These are phyloP conservation scores for Tortricodes alternella DNA, from an alignment of 2,888 invertebrate genomes.

Conservation along the genomic window DNA sequence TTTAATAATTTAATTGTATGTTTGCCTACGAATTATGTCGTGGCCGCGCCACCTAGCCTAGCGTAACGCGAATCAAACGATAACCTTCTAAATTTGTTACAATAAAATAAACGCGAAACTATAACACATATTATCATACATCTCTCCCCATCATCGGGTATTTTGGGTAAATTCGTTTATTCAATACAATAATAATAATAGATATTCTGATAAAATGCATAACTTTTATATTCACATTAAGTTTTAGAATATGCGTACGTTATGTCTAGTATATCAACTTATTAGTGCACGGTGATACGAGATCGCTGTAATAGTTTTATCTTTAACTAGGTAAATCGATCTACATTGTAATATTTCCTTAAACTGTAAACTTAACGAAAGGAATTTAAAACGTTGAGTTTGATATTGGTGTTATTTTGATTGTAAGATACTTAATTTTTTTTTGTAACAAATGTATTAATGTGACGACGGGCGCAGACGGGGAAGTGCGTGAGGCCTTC, in stretches of 20 bases:
- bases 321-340: slow-evolving; percentile 22
- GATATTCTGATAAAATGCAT: slow-evolving; percentile 79
- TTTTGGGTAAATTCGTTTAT: slow-evolving; percentile 74
- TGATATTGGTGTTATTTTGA: slow-evolving; percentile 38
- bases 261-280: slow-evolving; percentile 65
- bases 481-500: slow-evolving; percentile 68
- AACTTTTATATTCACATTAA: slow-evolving; percentile 78
- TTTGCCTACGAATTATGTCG: slow-evolving; percentile 65
- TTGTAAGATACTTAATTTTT: slow-evolving; percentile 34
- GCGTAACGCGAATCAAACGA: slow-evolving; percentile 76
- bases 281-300: slow-evolving; percentile 74
- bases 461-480: slow-evolving; percentile 68
- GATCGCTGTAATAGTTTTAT: slow-evolving; percentile 51
- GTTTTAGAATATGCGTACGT: slow-evolving; percentile 80
- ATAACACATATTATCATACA: slow-evolving; percentile 70
- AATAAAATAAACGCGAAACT: slow-evolving; percentile 74
- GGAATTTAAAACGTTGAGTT: slow-evolving; percentile 11
- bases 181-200: slow-evolving; percentile 73
- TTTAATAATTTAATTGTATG: slow-evolving; percentile 55
- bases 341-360: slow-evolving; percentile 19
- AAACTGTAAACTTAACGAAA: slow-evolving; percentile 6
- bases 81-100: slow-evolving; percentile 73
- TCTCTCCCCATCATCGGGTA: slow-evolving; percentile 50
- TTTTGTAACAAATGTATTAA: slow-evolving; percentile 40
- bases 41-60: slow-evolving; percentile 79